Percentiles rank a stretch among this genome's conserved stretches.
phyloP scores from a whole-genome alignment of 2,888 invertebrate genomes.

The Portevinia maculata region DNA sequence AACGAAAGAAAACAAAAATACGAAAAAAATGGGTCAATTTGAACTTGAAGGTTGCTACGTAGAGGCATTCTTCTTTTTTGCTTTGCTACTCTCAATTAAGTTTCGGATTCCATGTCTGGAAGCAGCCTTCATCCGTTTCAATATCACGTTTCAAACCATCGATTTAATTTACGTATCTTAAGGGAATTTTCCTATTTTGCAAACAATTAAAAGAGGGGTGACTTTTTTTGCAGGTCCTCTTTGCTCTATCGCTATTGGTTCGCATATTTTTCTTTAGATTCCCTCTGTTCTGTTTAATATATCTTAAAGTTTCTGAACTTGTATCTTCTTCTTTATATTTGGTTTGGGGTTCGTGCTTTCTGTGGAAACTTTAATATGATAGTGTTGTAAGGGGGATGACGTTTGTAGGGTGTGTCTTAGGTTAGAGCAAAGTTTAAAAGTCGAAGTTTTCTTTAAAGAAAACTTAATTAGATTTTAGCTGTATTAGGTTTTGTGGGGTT shows the following conservation, averaged over 20 bases:
- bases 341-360: conserved; percentile 58
- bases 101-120: conserved; percentile 61
- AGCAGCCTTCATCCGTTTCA: conserved; percentile 73
- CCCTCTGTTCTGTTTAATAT: conserved; percentile 70
- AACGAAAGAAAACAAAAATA: conserved; percentile 25
- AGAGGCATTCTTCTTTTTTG: conserved; percentile 64
- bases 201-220: conserved; percentile 70
- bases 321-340: conserved; percentile 54
- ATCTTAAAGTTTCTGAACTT: conserved; percentile 69
- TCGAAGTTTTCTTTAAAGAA: conserved; percentile 66
- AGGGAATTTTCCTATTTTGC: conserved; percentile 73
- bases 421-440: conserved; percentile 64
- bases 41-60: conserved; percentile 71
- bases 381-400: conserved; percentile 61
- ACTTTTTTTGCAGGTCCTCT: conserved; percentile 39
- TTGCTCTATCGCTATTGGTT: conserved; percentile 41
- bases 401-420: conserved; percentile 47
- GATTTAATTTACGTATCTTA: conserved; percentile 74
- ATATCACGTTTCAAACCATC: conserved; percentile 74
- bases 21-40: conserved; percentile 73
- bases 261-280: conserved; percentile 30
- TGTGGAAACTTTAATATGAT: conserved; percentile 72
- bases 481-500: conserved; percentile 35
- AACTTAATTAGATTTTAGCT: conserved; percentile 71
- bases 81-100: conserved; percentile 37